Evolutionary conservation across 2,113 vertebrate genomes (phyloP).

Genomic region (Cavia porcellus): DNA sequence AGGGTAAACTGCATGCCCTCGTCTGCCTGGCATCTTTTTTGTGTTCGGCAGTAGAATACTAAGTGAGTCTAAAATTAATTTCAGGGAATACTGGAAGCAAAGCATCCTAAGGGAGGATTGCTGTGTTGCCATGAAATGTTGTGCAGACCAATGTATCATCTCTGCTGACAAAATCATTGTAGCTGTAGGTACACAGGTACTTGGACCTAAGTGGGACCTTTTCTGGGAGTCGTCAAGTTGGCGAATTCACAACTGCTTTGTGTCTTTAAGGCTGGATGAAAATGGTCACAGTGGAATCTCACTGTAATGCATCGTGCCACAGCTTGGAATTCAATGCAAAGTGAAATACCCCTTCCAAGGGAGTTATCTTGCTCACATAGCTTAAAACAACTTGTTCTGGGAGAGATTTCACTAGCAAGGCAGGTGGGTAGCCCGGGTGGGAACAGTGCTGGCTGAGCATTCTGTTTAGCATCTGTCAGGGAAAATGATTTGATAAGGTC

Average conservation of each 20-base stretch:
- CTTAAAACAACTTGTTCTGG: neutral
- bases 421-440: neutral
- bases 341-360: neutral
- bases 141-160: neutral
- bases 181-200: constrained; percentile 28
- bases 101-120: neutral
- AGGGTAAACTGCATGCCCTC: constrained; percentile 23
- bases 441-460: neutral
- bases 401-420: neutral
- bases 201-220: constrained; percentile 37
- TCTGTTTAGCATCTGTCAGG: neutral
- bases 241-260: neutral
- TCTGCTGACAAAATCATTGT: neutral
- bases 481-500: neutral
- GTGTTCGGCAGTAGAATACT: constrained; percentile 34
- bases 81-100: constrained; percentile 55
- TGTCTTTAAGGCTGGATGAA: neutral
- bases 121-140: constrained; percentile 40
- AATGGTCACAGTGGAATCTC: neutral
- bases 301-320: neutral
- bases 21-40: neutral
- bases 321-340: neutral
- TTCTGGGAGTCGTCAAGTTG: constrained; percentile 54
- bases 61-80: constrained; percentile 72
- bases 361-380: neutral